Percentiles rank a stretch among this genome's conserved stretches.
phyloP scores from a whole-genome alignment of 64 coral and sea anemone species.

The Hydrozoanthus tunicans region DNA sequence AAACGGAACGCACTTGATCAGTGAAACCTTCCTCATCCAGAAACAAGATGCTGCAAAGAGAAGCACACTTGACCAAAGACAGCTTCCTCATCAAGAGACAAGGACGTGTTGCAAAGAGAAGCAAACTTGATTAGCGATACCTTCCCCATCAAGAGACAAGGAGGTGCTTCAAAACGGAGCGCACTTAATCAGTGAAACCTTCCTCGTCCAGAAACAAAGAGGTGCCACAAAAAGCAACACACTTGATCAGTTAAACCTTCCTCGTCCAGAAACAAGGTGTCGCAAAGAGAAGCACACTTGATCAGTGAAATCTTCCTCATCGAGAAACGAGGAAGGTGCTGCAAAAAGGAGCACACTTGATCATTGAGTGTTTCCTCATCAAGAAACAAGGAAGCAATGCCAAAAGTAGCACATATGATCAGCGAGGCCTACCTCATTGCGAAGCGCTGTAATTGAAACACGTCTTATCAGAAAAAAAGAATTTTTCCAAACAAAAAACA shows the following conservation, averaged over 20 bases:
- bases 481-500: too few species aligned
- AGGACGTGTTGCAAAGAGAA: not conserved
- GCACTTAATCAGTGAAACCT: not conserved
- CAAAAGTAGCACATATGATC: not conserved
- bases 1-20: not conserved
- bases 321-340: slow-evolving; percentile 31
- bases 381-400: not conserved
- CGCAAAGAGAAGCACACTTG: not conserved
- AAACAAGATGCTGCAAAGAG: not conserved
- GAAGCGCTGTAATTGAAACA: not conserved
- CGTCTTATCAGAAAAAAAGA: too few species aligned
- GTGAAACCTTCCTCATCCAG: not conserved
- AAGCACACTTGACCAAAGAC: not conserved
- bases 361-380: not conserved
- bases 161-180: not conserved
- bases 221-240: too few species aligned
- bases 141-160: not conserved
- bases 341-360: not conserved
- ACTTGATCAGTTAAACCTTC: too few species aligned
- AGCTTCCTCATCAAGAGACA: slow-evolving; percentile 63
- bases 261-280: too few species aligned
- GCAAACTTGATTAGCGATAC: not conserved
- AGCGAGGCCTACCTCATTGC: not conserved
- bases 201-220: not conserved
- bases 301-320: slow-evolving; percentile 51